phyloP scores from a whole-genome alignment of 2,797 vertebrate species.

The Selene dorsalis region DNA sequence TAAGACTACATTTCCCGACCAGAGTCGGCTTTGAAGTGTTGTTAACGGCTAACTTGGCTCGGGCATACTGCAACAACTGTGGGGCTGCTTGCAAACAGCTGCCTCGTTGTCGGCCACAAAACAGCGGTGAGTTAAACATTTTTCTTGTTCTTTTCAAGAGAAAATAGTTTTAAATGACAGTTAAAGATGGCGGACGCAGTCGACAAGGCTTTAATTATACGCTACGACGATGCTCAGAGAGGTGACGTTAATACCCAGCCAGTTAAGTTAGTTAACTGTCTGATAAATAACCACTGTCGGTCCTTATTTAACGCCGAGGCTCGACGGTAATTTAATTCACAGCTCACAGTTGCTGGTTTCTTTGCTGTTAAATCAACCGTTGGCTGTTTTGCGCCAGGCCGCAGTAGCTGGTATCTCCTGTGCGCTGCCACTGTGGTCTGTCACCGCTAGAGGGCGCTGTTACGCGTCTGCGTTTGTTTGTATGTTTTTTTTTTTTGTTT shows the following conservation, averaged over 20 bases:
- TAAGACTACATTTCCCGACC: slow-evolving; percentile 69
- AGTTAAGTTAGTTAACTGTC: not conserved
- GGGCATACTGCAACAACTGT: slow-evolving; percentile 53
- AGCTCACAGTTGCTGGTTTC: not conserved
- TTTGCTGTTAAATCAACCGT: not conserved
- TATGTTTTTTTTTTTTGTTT: not conserved
- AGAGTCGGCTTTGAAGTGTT: not conserved
- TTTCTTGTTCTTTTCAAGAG: not conserved
- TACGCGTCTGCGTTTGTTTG: not conserved
- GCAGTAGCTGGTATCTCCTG: slow-evolving; percentile 18
- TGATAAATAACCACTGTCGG: not conserved
- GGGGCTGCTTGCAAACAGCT: slow-evolving; percentile 53
- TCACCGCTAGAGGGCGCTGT: slow-evolving; percentile 28
- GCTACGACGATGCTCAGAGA: not conserved
- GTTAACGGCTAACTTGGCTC: slow-evolving; percentile 23
- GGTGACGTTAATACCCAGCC: not conserved
- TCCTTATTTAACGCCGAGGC: not conserved
- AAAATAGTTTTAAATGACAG: fast-evolving
- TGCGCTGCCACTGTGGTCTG: not conserved
- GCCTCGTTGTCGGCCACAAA: slow-evolving; percentile 1
- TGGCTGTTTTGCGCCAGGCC: slow-evolving; percentile 42
- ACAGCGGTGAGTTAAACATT: slow-evolving; percentile 35
- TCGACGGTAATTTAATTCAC: not conserved
- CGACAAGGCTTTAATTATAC: not conserved
- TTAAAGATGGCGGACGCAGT: not conserved